phyloP scores from a whole-genome alignment of 2,797 vertebrate genomes.

The Enteromius thamalakanensis region DNA sequence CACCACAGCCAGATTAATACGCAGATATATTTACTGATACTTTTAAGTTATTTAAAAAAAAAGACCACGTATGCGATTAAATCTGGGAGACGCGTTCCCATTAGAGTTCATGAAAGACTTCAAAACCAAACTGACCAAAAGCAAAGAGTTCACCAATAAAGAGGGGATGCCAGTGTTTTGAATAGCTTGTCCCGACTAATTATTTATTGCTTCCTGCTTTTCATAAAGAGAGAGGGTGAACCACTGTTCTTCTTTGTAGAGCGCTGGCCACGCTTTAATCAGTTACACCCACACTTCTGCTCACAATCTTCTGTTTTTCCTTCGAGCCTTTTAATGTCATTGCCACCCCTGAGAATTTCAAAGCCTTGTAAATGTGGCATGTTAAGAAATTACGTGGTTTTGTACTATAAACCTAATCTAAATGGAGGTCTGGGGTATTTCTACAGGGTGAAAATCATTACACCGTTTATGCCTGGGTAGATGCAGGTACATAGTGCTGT shows the following conservation, averaged over 20 bases:
- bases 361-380: not conserved
- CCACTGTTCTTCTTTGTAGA: conserved; percentile 70
- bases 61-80: not conserved
- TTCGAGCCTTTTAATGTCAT: conserved; percentile 53
- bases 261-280: conserved; percentile 72
- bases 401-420: conserved; percentile 4
- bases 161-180: conserved; percentile 63
- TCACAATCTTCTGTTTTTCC: conserved; percentile 70
- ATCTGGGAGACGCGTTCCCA: conserved; percentile 10
- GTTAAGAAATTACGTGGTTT: not conserved
- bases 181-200: conserved; percentile 65
- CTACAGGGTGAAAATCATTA: conserved; percentile 23
- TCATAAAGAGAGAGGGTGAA: conserved; percentile 68
- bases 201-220: conserved; percentile 81
- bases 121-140: not conserved
- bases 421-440: not conserved
- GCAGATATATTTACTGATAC: conserved; percentile 7
- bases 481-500: conserved; percentile 48
- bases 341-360: conserved; percentile 22
- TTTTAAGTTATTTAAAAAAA: conserved; percentile 15
- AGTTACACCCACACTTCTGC: conserved; percentile 75
- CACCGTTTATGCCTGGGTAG: conserved; percentile 41
- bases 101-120: conserved; percentile 32
- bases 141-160: conserved; percentile 62
- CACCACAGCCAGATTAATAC: conserved; percentile 24